A percentile compares a stretch with the other conserved stretches of the same genome.
These are phyloP conservation scores for Caprella mutica DNA, from an alignment of 2,888 invertebrate species.

Conservation along the genomic window DNA sequence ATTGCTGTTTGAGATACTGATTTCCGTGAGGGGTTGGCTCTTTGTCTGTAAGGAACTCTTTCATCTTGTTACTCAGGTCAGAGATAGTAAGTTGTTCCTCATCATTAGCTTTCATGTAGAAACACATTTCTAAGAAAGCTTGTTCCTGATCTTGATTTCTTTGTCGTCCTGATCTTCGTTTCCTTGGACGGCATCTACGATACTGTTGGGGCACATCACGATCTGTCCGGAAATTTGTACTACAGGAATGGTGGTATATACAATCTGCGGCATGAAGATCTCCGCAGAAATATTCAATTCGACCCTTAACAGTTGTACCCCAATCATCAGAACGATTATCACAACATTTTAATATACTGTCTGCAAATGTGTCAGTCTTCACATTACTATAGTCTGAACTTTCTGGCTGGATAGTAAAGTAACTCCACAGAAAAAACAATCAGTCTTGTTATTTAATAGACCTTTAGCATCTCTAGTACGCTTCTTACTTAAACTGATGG, in stretches of 20 bases:
- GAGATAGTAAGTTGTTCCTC: background rate
- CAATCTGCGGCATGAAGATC: conserved; percentile 4
- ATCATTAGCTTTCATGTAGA: conserved; percentile 1
- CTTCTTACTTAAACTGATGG: background rate
- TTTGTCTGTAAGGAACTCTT: background rate
- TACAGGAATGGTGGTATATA: conserved; percentile 5
- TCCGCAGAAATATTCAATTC: background rate
- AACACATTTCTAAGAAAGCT: background rate
- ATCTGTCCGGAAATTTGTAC: background rate
- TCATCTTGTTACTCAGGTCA: background rate
- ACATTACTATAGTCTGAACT: background rate
- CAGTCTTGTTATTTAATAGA: background rate
- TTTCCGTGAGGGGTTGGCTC: background rate
- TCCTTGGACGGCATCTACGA: background rate
- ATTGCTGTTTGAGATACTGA: background rate
- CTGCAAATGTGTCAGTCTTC: background rate
- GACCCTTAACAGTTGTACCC: background rate
- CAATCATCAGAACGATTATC: background rate
- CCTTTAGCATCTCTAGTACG: conserved; percentile 1
- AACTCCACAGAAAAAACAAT: conserved; percentile 7
- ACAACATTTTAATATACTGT: background rate
- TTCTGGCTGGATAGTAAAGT: conserved; percentile 13
- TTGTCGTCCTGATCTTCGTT: background rate
- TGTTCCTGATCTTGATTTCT: background rate
- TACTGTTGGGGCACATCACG: background rate